Evolutionary conservation across 2,888 invertebrate genomes (phyloP).

Genomic region (Acronicta psi): DNA sequence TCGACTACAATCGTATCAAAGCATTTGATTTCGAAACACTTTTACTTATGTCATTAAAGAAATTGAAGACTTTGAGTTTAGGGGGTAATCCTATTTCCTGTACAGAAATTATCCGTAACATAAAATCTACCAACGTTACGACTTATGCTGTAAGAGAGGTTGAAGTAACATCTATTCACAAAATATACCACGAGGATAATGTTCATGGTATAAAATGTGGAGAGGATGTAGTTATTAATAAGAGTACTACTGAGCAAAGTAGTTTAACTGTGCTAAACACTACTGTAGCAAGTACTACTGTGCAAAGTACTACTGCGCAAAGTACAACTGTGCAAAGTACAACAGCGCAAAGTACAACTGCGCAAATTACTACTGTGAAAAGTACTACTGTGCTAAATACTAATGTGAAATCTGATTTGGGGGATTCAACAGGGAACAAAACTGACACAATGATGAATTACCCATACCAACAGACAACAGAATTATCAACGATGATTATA

Average conservation of each 20-base stretch:
- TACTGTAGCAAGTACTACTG: no score
- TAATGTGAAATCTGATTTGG: constrained; percentile 2
- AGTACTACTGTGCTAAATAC: no score
- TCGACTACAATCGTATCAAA: constrained; percentile 79
- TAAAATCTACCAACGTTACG: constrained; percentile 63
- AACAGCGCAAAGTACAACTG: no score
- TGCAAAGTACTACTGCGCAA: no score
- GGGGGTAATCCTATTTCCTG: constrained; percentile 82
- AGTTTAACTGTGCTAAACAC: no score
- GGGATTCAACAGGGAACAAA: background rate
- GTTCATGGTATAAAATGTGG: constrained; percentile 83
- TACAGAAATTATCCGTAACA: constrained; percentile 74
- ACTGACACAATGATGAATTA: no score
- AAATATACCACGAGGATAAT: constrained; percentile 82
- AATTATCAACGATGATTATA: constrained; percentile 39
- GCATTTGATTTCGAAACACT: constrained; percentile 75
- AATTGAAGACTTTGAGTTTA: constrained; percentile 72
- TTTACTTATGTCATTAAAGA: constrained; percentile 63
- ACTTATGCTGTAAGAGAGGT: constrained; percentile 59
- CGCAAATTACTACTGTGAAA: no score
- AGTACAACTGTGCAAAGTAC: no score
- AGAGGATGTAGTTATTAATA: constrained; percentile 45
- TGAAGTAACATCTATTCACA: constrained; percentile 78
- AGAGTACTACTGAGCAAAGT: no score
- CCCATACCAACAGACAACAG: no score